These are phyloP conservation scores for Ptilonorhynchus violaceus DNA, from an alignment of 2,113 vertebrate species.

Conservation along the genomic window DNA sequence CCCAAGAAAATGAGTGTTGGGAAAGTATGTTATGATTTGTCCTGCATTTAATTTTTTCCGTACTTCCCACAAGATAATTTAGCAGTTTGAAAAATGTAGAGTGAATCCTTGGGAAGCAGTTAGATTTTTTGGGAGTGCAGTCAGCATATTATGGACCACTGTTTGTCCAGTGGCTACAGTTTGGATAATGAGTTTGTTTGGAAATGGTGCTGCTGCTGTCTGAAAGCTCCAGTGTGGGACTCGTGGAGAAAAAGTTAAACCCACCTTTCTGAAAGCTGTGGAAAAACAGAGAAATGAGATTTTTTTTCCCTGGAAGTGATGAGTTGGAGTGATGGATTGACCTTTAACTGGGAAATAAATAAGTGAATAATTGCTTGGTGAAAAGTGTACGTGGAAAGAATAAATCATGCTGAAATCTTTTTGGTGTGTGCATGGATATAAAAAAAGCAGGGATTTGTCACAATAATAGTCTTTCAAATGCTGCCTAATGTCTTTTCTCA, in stretches of 20 bases:
- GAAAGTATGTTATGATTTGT: neutral
- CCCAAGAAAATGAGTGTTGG: neutral
- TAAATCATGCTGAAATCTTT: neutral
- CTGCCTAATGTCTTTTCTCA: neutral
- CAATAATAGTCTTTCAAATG: neutral
- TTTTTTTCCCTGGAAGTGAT: neutral
- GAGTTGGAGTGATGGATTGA: neutral
- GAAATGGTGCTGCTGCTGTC: neutral
- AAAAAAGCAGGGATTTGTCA: neutral
- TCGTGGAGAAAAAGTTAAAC: neutral
- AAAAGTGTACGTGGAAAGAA: neutral
- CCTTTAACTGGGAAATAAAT: conserved; percentile 18
- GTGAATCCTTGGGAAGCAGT: neutral
- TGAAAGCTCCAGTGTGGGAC: neutral
- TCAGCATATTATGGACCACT: neutral
- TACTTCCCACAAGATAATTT: neutral
- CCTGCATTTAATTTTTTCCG: neutral
- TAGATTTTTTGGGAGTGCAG: neutral
- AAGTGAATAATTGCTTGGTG: neutral
- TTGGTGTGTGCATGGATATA: neutral
- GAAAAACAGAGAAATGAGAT: neutral
- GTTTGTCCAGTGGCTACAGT: neutral
- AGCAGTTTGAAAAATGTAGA: neutral
- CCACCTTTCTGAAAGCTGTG: neutral
- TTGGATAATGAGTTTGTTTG: neutral